Percentiles rank a stretch among this genome's conserved stretches.
These are phyloP conservation scores for Diorhabda sublineata DNA, from an alignment of 1,140 invertebrate species.

Conservation along the genomic window DNA sequence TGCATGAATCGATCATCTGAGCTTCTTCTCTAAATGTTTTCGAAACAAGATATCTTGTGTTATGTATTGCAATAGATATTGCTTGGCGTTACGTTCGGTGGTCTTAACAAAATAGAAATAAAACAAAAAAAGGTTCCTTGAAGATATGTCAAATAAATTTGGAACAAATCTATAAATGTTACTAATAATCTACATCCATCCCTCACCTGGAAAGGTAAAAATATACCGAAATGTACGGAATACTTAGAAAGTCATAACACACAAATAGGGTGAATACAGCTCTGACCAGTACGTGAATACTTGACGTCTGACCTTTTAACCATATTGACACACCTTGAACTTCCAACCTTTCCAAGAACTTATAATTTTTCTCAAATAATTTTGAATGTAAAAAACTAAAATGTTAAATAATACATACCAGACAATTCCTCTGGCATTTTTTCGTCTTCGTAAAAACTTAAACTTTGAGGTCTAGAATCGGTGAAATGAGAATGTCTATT, in stretches of 20 bases:
- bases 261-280: not conserved
- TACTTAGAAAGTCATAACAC: not conserved
- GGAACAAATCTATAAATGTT: too few species aligned
- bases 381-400: not conserved
- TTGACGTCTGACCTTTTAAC: not conserved
- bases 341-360: not conserved
- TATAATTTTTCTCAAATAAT: not conserved
- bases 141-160: too few species aligned
- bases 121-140: too few species aligned
- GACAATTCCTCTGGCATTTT: constrained; percentile 46
- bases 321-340: not conserved
- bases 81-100: too few species aligned
- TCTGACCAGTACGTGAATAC: not conserved
- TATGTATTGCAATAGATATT: too few species aligned
- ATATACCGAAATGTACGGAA: too few species aligned
- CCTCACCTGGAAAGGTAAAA: too few species aligned
- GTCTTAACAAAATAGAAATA: too few species aligned
- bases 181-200: too few species aligned
- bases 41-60: too few species aligned
- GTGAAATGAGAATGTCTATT: constrained; percentile 45
- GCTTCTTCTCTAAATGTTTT: too few species aligned
- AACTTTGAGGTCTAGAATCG: constrained; percentile 45
- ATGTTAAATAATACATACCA: constrained; percentile 22
- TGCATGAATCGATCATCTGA: too few species aligned
- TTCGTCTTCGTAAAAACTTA: constrained; percentile 47